Percentiles rank a stretch among this genome's conserved stretches.
phyloP scores from a whole-genome alignment of 2,797 vertebrate genomes.

The Galaxias olidus region DNA sequence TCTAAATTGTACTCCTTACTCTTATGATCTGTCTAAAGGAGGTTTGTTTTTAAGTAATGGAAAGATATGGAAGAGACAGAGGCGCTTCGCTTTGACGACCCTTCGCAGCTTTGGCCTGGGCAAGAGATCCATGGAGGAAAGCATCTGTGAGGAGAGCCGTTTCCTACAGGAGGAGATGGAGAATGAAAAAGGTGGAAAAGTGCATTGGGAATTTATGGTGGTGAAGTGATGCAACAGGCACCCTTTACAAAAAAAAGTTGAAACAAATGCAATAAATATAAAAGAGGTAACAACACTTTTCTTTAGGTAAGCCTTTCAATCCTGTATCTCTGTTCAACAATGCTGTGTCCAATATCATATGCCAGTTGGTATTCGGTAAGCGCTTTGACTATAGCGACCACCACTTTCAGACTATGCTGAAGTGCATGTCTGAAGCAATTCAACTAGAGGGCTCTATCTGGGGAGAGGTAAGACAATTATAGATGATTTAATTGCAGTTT shows the following conservation, averaged over 20 bases:
- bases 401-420: conserved; percentile 37
- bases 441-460: conserved; percentile 29
- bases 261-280: no score
- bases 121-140: conserved; percentile 36
- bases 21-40: background rate
- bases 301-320: conserved; percentile 34
- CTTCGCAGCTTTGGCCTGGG: conserved; percentile 52
- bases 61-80: conserved; percentile 45
- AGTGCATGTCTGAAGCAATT: conserved; percentile 25
- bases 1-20: background rate
- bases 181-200: conserved; percentile 28
- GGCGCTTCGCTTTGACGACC: conserved; percentile 50
- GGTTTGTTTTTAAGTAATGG: conserved; percentile 54
- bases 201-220: background rate
- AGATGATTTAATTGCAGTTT: no score
- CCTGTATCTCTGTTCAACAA: conserved; percentile 33
- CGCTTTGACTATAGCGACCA: conserved; percentile 43
- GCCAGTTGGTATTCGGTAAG: conserved; percentile 46
- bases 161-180: conserved; percentile 37
- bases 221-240: background rate
- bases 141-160: conserved; percentile 39
- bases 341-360: conserved; percentile 49
- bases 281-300: background rate
- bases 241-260: no score
- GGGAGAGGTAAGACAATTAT: conserved; percentile 44